Evolutionary conservation across 2,797 vertebrate species (phyloP).

Genomic region (Myotis myotis): DNA sequence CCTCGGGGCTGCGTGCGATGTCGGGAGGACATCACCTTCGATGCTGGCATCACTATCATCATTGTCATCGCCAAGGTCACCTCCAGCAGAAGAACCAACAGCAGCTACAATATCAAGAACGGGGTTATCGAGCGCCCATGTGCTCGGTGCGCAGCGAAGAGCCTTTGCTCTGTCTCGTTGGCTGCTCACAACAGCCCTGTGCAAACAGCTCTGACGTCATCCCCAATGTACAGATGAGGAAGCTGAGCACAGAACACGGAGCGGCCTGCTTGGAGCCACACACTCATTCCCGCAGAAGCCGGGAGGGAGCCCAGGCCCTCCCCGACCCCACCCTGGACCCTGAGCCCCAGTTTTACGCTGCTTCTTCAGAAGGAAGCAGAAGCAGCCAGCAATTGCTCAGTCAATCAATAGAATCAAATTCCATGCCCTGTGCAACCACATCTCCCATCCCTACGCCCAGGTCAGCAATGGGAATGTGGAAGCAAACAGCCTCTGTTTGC

Average conservation of each 20-base stretch:
- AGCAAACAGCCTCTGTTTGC: not conserved
- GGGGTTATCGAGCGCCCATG: rapidly evolving
- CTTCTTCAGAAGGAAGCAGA: not conserved
- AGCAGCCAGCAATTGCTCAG: not conserved
- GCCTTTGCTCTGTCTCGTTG: not conserved
- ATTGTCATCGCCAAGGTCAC: rapidly evolving
- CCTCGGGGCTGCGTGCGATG: not conserved
- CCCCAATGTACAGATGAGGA: not conserved
- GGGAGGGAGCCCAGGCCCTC: not conserved
- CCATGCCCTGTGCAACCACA: not conserved
- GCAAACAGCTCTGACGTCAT: not conserved
- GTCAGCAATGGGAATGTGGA: not conserved
- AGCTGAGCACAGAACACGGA: not conserved
- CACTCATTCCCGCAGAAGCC: rapidly evolving
- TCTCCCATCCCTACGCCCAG: not conserved
- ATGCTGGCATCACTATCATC: not conserved
- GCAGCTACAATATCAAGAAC: not conserved
- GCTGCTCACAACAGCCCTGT: not conserved
- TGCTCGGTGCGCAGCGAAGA: rapidly evolving
- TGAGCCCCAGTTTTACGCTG: not conserved
- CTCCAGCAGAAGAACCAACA: no score
- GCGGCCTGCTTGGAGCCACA: not conserved
- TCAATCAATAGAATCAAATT: not conserved
- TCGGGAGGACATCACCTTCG: not conserved
- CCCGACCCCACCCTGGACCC: no score